Evolutionary conservation across 2,888 invertebrate species (phyloP).

Genomic region (Cantharis rufa): DNA sequence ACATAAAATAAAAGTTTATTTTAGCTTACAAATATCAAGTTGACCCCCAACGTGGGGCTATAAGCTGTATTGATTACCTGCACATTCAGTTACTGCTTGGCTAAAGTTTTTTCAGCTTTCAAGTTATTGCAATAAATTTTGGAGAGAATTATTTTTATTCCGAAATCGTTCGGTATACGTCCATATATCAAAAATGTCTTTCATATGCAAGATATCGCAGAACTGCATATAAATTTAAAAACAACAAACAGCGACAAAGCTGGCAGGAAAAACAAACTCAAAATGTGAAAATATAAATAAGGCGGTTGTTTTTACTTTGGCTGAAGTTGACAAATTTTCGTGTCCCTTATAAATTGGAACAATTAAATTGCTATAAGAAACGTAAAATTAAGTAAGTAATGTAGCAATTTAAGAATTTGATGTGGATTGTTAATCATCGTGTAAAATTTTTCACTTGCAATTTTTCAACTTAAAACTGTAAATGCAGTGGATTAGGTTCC

Average conservation of each 20-base stretch:
- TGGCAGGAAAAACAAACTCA: background rate
- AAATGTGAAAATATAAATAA: background rate
- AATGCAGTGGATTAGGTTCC: background rate
- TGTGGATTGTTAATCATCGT: background rate
- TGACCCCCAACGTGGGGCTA: too few relatives aligned
- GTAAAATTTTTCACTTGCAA: background rate
- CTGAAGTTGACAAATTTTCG: background rate
- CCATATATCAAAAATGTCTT: background rate
- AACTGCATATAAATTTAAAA: background rate
- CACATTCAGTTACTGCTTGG: too few relatives aligned
- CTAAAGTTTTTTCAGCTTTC: too few relatives aligned
- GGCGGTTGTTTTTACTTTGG: background rate
- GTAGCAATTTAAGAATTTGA: background rate
- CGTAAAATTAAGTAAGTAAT: background rate
- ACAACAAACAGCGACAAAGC: background rate
- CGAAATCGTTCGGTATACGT: background rate
- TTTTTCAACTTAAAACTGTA: background rate
- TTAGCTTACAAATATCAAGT: too few relatives aligned
- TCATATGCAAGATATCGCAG: background rate
- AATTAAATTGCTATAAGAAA: background rate
- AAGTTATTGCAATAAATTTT: background rate
- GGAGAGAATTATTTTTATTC: background rate
- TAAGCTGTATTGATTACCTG: too few relatives aligned
- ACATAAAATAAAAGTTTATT: too few relatives aligned
- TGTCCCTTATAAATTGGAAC: background rate